Percentiles rank a stretch among this genome's conserved stretches.
Conservation (phyloP, 92 coral and sea anemone genomes). For the Zoanthus gigantus region DNA sequence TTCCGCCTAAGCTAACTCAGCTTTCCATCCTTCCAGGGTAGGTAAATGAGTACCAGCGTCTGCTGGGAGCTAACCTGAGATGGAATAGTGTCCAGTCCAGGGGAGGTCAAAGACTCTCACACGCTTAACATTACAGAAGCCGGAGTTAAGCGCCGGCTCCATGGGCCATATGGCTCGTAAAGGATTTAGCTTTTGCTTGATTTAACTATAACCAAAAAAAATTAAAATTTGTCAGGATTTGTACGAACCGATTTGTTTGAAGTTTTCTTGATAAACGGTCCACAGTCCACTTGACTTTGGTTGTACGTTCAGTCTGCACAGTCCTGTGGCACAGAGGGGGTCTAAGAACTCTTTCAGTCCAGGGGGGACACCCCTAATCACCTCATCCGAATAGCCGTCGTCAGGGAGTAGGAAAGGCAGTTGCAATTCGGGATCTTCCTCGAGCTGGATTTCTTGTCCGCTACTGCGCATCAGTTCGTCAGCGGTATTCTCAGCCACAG, state of each 20-base stretch:
- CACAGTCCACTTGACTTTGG: constrained; percentile 89
- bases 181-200: neutral
- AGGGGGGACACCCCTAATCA: constrained; percentile 95
- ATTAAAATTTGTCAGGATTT: neutral
- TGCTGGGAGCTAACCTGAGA: no score
- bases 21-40: neutral
- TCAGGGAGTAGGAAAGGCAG: constrained; percentile 94
- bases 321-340: constrained; percentile 89
- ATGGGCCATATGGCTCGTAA: neutral
- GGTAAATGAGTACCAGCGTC: no score
- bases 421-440: constrained; percentile 95
- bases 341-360: constrained; percentile 93
- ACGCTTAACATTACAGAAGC: no score
- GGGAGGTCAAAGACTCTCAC: no score
- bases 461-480: constrained; percentile 91
- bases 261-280: constrained; percentile 84
- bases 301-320: constrained; percentile 88
- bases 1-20: neutral
- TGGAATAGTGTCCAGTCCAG: no score
- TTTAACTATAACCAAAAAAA: neutral
- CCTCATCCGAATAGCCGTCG: constrained; percentile 96
- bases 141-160: no score
- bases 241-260: constrained; percentile 65
- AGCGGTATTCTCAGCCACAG: constrained; percentile 94
- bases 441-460: constrained; percentile 91